Percentiles rank a stretch among this genome's conserved stretches.
phyloP scores from a whole-genome alignment of 2,888 invertebrate species.

The Sesia apiformis region DNA sequence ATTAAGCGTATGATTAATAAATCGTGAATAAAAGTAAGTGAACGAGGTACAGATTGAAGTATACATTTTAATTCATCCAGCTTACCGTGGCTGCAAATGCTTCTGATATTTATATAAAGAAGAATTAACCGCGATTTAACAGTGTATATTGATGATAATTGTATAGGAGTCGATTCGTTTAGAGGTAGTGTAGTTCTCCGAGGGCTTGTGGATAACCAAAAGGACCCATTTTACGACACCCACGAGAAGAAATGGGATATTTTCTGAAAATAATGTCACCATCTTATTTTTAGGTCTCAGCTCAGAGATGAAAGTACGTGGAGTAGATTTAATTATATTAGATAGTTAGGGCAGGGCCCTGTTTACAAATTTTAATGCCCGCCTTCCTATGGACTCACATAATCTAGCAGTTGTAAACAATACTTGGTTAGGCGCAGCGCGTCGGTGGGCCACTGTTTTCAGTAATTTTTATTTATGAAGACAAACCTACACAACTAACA shows the following conservation, averaged over 20 bases:
- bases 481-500: conserved; percentile 44
- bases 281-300: conserved; percentile 75
- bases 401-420: conserved; percentile 97
- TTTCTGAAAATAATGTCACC: not conserved
- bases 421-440: conserved; percentile 93
- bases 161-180: too few relatives aligned
- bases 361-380: conserved; percentile 94
- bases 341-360: conserved; percentile 98
- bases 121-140: too few relatives aligned
- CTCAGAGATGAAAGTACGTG: conserved; percentile 80
- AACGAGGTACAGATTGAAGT: too few relatives aligned
- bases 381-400: conserved; percentile 91
- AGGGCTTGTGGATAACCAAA: too few relatives aligned
- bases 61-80: too few relatives aligned
- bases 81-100: too few relatives aligned
- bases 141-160: too few relatives aligned
- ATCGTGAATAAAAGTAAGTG: too few relatives aligned
- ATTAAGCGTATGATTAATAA: too few relatives aligned
- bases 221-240: too few relatives aligned
- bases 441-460: conserved; percentile 94
- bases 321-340: conserved; percentile 92
- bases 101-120: too few relatives aligned
- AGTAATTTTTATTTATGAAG: conserved; percentile 90
- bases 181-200: not conserved
- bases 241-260: too few relatives aligned